Percentiles rank a stretch among this genome's conserved stretches.
phyloP scores from a whole-genome alignment of 2,113 vertebrate species.

The Callipepla squamata region DNA sequence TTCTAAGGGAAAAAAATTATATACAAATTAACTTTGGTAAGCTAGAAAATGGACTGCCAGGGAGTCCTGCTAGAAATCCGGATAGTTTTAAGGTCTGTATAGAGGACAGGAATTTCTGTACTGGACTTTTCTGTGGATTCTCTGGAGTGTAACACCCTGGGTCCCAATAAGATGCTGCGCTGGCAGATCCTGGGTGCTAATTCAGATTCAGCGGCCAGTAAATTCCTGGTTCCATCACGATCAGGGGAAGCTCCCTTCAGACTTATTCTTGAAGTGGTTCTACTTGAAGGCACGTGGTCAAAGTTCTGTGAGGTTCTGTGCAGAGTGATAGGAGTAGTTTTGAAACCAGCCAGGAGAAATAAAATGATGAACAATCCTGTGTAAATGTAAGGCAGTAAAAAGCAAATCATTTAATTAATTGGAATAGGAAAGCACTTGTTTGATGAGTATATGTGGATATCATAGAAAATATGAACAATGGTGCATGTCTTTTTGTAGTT shows the following conservation, averaged over 20 bases:
- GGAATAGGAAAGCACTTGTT: background rate
- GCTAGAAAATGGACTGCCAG: fast-evolving
- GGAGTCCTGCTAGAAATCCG: background rate
- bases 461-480: background rate
- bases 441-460: background rate
- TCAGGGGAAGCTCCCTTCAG: background rate
- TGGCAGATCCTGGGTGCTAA: background rate
- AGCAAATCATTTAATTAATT: slow-evolving; percentile 11
- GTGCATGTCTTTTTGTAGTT: background rate
- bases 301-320: background rate
- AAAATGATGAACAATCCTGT: fast-evolving
- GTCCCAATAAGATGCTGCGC: background rate
- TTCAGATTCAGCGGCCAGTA: background rate
- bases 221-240: background rate
- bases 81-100: background rate
- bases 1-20: background rate
- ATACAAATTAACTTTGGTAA: background rate
- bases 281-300: background rate
- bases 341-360: background rate
- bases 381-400: slow-evolving; percentile 5
- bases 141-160: background rate
- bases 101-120: background rate
- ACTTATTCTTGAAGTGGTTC: fast-evolving
- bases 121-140: background rate
- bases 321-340: background rate